Evolutionary conservation across 2,113 vertebrate genomes (phyloP), one percentile per base, ranked within the genome.

Genomic region (Spizaetus ornatus): DNA sequence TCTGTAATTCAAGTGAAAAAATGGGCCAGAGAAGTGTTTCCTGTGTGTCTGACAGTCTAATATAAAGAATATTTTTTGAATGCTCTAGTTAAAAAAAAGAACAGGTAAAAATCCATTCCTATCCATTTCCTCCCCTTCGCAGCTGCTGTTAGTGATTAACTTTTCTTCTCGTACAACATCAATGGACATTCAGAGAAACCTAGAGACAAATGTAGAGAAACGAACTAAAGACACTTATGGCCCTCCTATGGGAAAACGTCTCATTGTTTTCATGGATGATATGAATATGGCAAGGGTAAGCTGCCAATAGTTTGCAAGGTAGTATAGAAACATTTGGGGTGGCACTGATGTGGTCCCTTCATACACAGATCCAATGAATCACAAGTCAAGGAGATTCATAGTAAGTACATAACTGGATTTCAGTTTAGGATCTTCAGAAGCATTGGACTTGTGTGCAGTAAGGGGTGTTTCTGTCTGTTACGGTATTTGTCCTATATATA

Each of bases 161-260:
- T 99, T 99, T 96, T 99, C 99, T 59, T 99, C 99, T 34, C 99
- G 99, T 84, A 99, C 99, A 56, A 99, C 99, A 5, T 99, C 99
- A 78, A 96, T 99, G 98, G 99, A 99, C 62, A 98, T 99, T 91
- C 99, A 99, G 93, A 98, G 99, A 87, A 99, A 99, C 76, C 63
- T 99, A 48, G 99, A 99, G 94, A 98, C 99, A 43, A 99, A 98
- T 3, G 98, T 99, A 85, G 99, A 99, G 85, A 99, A 99, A 95
- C 98, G 99, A 89, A 99, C 99, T 34, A 99, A 99, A 91, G 99
- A 99, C 71, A 99, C 86, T 1, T 99, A 99, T 0, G 99, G 99
- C 2, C 99, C 99, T 25, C 98, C 99, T 2, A 98, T 99, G 98
- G 99, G 99, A 23, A 99, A 99, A 63, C 98, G 98, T 58, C 98